Percentiles rank a stretch among this genome's conserved stretches.
Evolutionary conservation across 2,797 vertebrate genomes (phyloP).

Genomic region (Chanos chanos): DNA sequence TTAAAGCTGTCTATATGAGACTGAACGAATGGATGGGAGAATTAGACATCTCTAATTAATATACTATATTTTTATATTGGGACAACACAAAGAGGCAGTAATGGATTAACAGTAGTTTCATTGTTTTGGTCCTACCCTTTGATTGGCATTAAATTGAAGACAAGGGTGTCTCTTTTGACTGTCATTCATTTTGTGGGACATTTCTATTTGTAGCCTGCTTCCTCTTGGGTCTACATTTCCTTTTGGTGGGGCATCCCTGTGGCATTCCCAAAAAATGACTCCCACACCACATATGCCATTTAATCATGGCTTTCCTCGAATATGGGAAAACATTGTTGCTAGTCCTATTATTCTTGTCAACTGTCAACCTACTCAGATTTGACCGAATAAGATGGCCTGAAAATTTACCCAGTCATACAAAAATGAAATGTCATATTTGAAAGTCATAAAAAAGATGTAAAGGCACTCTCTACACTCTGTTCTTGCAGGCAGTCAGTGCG

Average conservation of each 20-base stretch:
- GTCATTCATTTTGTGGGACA: not conserved
- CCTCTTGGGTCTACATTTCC: conserved; percentile 12
- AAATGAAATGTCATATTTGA: too few species aligned
- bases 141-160: not conserved
- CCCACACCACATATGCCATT: conserved; percentile 6
- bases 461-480: too few species aligned
- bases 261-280: conserved; percentile 24
- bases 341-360: too few species aligned
- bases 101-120: not conserved
- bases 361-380: not conserved
- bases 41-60: too few species aligned
- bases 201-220: not conserved
- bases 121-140: not conserved
- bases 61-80: too few species aligned
- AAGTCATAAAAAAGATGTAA: too few species aligned
- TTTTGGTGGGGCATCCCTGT: conserved; percentile 23
- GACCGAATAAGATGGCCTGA: not conserved
- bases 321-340: conserved; percentile 11
- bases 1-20: too few species aligned
- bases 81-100: too few species aligned
- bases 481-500: too few species aligned
- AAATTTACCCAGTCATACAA: too few species aligned
- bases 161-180: not conserved
- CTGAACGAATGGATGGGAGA: too few species aligned
- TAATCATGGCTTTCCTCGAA: conserved; percentile 35